phyloP scores from a whole-genome alignment of 1,140 invertebrate species.

The Lepidurus apus region DNA sequence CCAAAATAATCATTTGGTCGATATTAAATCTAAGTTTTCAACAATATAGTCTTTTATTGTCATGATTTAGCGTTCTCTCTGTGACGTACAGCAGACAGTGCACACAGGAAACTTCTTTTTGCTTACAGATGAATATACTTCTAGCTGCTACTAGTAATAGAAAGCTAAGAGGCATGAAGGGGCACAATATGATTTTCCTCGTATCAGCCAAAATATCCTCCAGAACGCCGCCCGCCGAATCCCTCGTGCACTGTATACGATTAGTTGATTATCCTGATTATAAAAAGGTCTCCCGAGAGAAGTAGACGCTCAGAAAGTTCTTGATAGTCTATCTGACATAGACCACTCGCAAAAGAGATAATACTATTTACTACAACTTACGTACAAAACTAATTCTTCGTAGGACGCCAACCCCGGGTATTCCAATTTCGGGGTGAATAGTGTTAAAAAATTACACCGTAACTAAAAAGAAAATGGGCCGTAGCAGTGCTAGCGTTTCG shows the following conservation, averaged over 20 bases:
- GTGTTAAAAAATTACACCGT: too few relatives aligned
- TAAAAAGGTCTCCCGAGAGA: background rate
- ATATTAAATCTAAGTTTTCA: too few relatives aligned
- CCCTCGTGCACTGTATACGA: background rate
- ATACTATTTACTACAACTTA: background rate
- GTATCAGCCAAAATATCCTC: background rate
- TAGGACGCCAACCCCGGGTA: background rate
- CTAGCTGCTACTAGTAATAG: too few relatives aligned
- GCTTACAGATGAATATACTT: too few relatives aligned
- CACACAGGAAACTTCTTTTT: too few relatives aligned
- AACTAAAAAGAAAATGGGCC: background rate
- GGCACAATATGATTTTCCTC: background rate
- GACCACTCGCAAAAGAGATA: background rate
- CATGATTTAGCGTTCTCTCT: too few relatives aligned
- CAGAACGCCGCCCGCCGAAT: background rate
- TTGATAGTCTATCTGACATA: background rate
- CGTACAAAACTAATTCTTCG: background rate
- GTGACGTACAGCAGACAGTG: too few relatives aligned
- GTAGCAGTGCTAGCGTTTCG: background rate
- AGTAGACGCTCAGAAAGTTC: background rate
- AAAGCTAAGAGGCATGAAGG: too few relatives aligned
- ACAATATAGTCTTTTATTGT: too few relatives aligned
- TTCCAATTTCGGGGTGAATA: background rate
- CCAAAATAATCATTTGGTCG: too few relatives aligned
- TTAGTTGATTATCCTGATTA: background rate